Conservation (phyloP, 2,888 invertebrate genomes). For the Nemapogon koenigi region DNA sequence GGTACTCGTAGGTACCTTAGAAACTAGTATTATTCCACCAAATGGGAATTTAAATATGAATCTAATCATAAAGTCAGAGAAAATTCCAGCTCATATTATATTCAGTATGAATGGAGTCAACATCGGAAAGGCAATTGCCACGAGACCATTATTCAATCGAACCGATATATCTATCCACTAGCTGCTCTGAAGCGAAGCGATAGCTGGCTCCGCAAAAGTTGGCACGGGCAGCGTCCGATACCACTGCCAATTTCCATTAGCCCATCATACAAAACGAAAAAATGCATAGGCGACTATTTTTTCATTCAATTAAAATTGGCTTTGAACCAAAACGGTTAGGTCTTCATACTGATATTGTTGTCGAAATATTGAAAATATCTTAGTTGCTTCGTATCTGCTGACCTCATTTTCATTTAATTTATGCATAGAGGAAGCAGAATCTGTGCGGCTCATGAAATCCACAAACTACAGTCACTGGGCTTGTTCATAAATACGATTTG, state of each 20-base stretch:
- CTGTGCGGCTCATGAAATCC: too few species aligned
- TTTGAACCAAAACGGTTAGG: conserved; percentile 42
- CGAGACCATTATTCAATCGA: conserved; percentile 59
- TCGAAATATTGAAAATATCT: too few species aligned
- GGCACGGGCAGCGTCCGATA: conserved; percentile 52
- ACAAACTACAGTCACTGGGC: too few species aligned
- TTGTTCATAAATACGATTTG: too few species aligned
- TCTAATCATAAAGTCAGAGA: too few species aligned
- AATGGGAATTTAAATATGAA: too few species aligned
- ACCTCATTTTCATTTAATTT: too few species aligned
- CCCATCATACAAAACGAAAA: conserved; percentile 64
- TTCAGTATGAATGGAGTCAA: conserved; percentile 35
- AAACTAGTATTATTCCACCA: too few species aligned
- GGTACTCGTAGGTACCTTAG: too few species aligned
- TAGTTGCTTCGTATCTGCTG: too few species aligned
- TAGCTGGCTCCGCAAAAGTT: conserved; percentile 61
- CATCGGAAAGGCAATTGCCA: conserved; percentile 44
- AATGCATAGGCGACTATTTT: conserved; percentile 62
- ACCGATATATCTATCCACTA: conserved; percentile 53
- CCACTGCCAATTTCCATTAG: conserved; percentile 65
- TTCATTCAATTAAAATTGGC: conserved; percentile 65
- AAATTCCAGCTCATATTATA: conserved; percentile 16
- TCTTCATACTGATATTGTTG: too few species aligned
- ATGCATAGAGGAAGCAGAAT: too few species aligned
- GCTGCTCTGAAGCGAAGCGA: conserved; percentile 50